These are phyloP conservation scores for Panzeria rudis DNA, from an alignment of 2,888 invertebrate genomes.

Conservation along the genomic window DNA sequence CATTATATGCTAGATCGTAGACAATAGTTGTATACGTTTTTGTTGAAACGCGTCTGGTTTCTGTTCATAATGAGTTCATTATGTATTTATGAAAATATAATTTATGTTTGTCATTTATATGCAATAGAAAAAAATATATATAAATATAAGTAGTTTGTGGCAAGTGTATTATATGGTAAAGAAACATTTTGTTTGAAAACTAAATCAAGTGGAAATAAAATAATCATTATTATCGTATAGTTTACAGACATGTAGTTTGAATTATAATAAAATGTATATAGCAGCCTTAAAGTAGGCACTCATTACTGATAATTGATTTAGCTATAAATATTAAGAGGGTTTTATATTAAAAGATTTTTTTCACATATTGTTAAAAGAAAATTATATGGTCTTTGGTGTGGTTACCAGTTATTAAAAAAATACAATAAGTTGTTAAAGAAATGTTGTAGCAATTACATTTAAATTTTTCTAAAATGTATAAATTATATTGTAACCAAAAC, in stretches of 20 bases:
- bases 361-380: too few species aligned
- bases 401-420: too few species aligned
- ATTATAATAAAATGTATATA: not conserved
- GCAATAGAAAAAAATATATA: not conserved
- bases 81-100: constrained; percentile 64
- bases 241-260: not conserved
- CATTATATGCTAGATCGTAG: constrained; percentile 5
- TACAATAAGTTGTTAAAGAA: too few species aligned
- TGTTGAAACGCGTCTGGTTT: constrained; percentile 19
- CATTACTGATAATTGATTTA: not conserved
- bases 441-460: too few species aligned
- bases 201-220: constrained; percentile 55
- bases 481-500: not conserved
- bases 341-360: too few species aligned
- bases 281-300: constrained; percentile 25
- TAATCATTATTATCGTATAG: constrained; percentile 27
- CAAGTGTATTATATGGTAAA: not conserved
- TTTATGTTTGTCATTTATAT: constrained; percentile 39
- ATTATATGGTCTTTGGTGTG: too few species aligned
- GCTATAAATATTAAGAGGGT: too few species aligned
- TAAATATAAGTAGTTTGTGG: not conserved
- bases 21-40: constrained; percentile 13
- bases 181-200: constrained; percentile 33
- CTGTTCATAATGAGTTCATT: constrained; percentile 65
- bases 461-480: too few species aligned